Percentiles rank a stretch among this genome's conserved stretches.
Conservation (phyloP, 2,113 vertebrate species). For the Heterotis niloticus region DNA sequence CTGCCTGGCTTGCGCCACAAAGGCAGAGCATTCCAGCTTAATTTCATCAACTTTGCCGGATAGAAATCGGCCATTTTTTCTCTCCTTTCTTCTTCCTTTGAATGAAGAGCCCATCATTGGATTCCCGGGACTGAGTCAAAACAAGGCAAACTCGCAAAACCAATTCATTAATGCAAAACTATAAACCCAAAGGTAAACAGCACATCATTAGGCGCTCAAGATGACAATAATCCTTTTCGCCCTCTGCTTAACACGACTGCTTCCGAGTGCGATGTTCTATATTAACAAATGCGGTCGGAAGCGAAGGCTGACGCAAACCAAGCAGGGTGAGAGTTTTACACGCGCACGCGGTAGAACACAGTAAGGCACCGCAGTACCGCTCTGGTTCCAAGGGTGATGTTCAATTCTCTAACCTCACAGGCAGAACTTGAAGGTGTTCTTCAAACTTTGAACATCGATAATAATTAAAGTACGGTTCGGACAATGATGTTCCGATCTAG, state of each 20-base stretch:
- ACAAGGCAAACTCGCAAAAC: constrained; percentile 22
- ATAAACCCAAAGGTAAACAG: constrained; percentile 19
- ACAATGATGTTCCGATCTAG: neutral
- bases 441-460: too few species aligned
- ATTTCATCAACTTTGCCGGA: neutral
- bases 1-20: too few species aligned
- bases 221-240: constrained; percentile 5
- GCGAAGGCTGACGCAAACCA: constrained; percentile 9
- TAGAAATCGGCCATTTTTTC: too few species aligned
- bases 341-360: neutral
- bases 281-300: neutral
- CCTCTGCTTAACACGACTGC: neutral
- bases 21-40: neutral
- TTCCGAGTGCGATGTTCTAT: constrained; percentile 7
- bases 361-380: neutral
- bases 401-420: neutral
- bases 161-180: constrained; percentile 20
- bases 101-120: constrained; percentile 20
- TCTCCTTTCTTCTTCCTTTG: neutral
- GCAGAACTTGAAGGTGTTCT: neutral
- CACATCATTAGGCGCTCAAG: constrained; percentile 10
- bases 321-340: neutral
- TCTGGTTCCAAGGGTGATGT: neutral
- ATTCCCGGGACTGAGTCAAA: neutral
- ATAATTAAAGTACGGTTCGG: neutral